Evolutionary conservation across 2,113 vertebrate genomes (phyloP), one percentile per base, ranked within the genome.

Genomic region (Eidolon helvum): DNA sequence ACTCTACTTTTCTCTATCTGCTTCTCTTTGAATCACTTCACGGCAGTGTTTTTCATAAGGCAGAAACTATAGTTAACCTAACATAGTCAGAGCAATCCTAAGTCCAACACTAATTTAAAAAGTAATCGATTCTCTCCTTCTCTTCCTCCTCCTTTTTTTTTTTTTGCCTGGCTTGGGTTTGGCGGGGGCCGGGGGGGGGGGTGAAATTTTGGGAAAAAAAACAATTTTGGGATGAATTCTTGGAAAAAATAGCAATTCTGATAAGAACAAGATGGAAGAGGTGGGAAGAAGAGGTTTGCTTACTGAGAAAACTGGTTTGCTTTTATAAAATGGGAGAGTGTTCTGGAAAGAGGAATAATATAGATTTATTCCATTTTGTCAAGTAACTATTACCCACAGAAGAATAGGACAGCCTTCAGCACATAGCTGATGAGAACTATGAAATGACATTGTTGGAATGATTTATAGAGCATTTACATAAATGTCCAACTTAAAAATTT

Each of bases 181-280:
- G 4, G 45, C 1, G 19, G 30, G 8, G 5, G 4, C 8, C 6
- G 45, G 45, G 45, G 45, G 9, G 6, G 26, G 7, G 0, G 19
- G 19, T 45, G 40, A 7, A n/a, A n/a, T n/a, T n/a, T n/a, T 9
- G 45, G 45, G 9, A 7, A 9, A n/a, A n/a, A n/a, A n/a, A n/a
- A n/a, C n/a, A n/a, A n/a, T n/a, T n/a, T n/a, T n/a, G 45, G 45
- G 9, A 12, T 48, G 48, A 50, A 50, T 50, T 50, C 48, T 50
- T 50, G 48, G 48, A 10, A 48, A 79, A 61, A 69, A 75, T 3
- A 55, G 4, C 26, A 75, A 53, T 26, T 48, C 0, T 2, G 35
- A 8, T 26, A 55, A 45, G 1, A 93, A 78, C 10, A 53, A 22
- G 55, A 40, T 24, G 35, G n/a, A 65, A 35, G n/a, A 50, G 8